Base-by-base conservation (phyloP, 2,888 invertebrate genomes). In the Machimus rusticus region DNA sequence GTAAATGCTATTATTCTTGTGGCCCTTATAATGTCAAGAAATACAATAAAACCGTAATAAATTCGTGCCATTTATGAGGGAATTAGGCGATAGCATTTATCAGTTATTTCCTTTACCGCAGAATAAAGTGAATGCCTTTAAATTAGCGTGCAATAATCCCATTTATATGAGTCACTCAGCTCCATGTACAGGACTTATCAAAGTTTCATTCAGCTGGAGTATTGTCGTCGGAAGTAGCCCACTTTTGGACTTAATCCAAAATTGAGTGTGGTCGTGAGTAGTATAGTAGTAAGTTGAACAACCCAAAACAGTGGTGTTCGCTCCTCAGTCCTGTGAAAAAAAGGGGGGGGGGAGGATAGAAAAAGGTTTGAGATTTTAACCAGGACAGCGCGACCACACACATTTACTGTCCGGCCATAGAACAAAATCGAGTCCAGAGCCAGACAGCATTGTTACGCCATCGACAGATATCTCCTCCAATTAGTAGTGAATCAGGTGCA, bases 51-150 rank as follows among this genome's bases (percentile, higher is more conserved):
- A 23, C 66, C 28, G 66, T 9, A 66, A 66, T 66, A 66, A 66
- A 66, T 8, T 66, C 66, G 66, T 66, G 66, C 66, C 66, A 66
- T 66, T 66, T 66, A 66, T 66, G 66, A 66, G 28, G 66, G 66
- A 66, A 66, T 66, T 66, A 23, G 19, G 28, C 66, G 28, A 66
- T 66, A 66, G 66, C 28, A 76, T 82, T 82, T 82, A 82, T 82
- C 82, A 82, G 82, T 57, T 51, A 82, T 66, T 82, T 57, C 82
- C 82, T 82, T 82, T 82, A 23, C 82, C 34, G 51, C 82, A 57
- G 16, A 82, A 82, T 82, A 82, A 82, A 82, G 57, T 82, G 37
- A 82, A 82, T 57, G n/a, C 82, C 57, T 82, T 81, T 82, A 82
- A 82, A 82, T 28, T 82, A 28, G 82, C 82, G 82, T 82, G 82